Base-by-base conservation (phyloP, 2,888 invertebrate species). In the Zygaena filipendulae region DNA sequence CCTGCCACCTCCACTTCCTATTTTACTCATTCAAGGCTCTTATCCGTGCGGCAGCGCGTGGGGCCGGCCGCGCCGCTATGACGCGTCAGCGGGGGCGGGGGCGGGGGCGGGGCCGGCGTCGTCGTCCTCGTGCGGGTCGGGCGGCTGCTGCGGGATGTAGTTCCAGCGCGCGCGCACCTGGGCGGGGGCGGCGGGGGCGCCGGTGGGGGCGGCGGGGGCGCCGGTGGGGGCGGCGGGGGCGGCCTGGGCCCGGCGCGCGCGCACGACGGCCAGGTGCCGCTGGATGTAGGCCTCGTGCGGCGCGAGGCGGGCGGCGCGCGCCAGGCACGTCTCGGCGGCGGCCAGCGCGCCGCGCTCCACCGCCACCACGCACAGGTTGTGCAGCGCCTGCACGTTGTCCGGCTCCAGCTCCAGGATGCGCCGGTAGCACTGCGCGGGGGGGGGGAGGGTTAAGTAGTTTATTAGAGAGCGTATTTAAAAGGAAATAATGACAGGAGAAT, bases 321-420 rank as follows among this genome's bases (percentile, higher is more conserved):
- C 83, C 10, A 97, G 83, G 59, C 97, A 97, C 27, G 87, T 83
- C 43, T 92, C 92, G 0, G 97, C 97, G 29, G 86, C 81, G n/a
- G 86, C 82, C 13, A 97, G 81, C 48, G 91, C 87, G 6, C 95
- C 95, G 19, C 92, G 84, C 64, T 97, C 97, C 4, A 97, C 96
- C 45, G 91, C 91, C 1, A 97, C 96, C 4, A 97, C 97, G 69
- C 97, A 97, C 12, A 97, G 82, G 70, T 97, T 97, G 80, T 97
- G 97, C 22, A 93, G 81, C 1, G 95, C 97, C 74, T 97, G 97
- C 37, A 95, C 91, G 62, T 97, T 95, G 43, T 88, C 87, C 0
- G 96, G 90, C 47, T 97, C 96, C 38, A 92, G 66, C 46, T 90
- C 87, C 8, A 97, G 69, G 43, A 97, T 96, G 39, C 88, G 86